A percentile compares a stretch with the other conserved stretches of the same genome.
These are phyloP conservation scores for Chironomus riparius DNA, from an alignment of 2,888 invertebrate species.

Conservation along the genomic window DNA sequence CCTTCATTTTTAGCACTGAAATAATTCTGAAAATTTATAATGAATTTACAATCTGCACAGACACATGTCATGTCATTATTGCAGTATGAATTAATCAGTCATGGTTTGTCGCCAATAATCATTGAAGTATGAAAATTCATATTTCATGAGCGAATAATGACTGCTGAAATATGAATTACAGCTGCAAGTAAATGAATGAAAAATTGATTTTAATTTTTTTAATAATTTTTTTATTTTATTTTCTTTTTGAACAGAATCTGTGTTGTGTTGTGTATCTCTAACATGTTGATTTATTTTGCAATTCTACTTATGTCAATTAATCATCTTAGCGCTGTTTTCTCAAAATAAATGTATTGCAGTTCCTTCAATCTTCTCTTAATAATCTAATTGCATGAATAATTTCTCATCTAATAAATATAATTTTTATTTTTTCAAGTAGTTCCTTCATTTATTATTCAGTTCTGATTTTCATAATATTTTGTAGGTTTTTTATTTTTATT, in stretches of 20 bases:
- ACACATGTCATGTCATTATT: background rate
- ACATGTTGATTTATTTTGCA: background rate
- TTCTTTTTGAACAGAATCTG: background rate
- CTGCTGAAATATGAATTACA: background rate
- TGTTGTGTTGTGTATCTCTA: background rate
- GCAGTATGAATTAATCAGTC: background rate
- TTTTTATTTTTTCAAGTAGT: background rate
- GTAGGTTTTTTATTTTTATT: background rate
- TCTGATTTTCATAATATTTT: background rate
- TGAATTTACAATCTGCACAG: background rate
- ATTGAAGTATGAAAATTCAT: background rate
- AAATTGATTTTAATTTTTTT: background rate
- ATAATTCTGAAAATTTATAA: too few species aligned
- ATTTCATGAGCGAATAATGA: background rate
- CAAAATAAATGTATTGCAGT: background rate
- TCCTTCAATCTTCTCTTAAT: background rate
- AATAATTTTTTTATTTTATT: background rate
- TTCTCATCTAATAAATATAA: background rate
- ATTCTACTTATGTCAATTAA: background rate
- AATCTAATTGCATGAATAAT: background rate
- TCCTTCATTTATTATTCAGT: background rate
- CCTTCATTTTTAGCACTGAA: too few species aligned
- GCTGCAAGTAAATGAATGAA: background rate
- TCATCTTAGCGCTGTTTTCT: background rate
- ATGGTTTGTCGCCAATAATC: background rate